Evolutionary conservation across 1,140 invertebrate species (phyloP), one percentile per base, ranked within the genome.

Genomic region (Halotydeus destructor): DNA sequence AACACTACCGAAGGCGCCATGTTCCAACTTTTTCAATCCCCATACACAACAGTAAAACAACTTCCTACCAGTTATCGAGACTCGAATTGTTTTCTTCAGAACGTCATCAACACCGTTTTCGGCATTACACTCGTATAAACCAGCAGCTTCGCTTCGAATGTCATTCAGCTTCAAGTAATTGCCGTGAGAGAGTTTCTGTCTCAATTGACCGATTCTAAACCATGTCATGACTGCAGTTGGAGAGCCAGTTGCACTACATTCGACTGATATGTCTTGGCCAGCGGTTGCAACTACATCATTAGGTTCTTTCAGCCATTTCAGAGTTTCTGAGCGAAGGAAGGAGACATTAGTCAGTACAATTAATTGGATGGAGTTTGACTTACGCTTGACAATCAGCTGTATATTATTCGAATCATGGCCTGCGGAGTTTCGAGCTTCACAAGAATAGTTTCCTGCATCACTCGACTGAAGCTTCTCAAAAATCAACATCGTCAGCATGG

Each of bases 31-130:
- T n/a, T n/a, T n/a, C n/a, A n/a, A n/a, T n/a, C n/a, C n/a, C n/a
- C n/a, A n/a, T n/a, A n/a, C n/a, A n/a, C n/a, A n/a, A n/a, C n/a
- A n/a, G n/a, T n/a, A n/a, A n/a, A n/a, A 22, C n/a, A 24, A 11
- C n/a, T 25, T 46, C 40, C 37, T 41, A 49, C 48, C 47, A 21
- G 39, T 44, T 22, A 48, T 31, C 3, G 33, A 36, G 8, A 49
- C 19, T 1, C 23, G 2, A 14, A 49, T 39, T 14, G 27, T 38
- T 22, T 49, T 48, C 11, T 21, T 14, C n/a, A 50, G 12, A 5
- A 34, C 8, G 19, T 46, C 39, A 1, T 41, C 46, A 18, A 50
- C 26, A 14, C 47, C 49, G 16, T 50, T 41, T 8, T 38, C 30
- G n/a, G 40, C 40, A 6, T 41, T 6, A 16, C 40, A 41, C 35